Evolutionary conservation across 2,113 vertebrate genomes (phyloP).

Genomic region (Oceanites oceanicus): DNA sequence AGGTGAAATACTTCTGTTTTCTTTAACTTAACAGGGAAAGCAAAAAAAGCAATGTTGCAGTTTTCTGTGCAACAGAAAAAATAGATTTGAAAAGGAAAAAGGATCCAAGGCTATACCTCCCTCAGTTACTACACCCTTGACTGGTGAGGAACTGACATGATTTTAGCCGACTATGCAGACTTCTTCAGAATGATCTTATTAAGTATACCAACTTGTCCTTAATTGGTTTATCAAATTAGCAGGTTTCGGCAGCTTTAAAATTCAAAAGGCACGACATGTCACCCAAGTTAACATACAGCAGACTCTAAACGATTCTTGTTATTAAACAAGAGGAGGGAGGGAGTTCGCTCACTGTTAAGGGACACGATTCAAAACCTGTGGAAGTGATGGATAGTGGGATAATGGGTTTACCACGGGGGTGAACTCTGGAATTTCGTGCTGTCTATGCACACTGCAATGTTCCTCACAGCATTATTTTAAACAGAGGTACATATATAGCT

Average conservation of each 20-base stretch:
- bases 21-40: neutral
- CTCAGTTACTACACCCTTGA: conserved; percentile 49
- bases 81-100: neutral
- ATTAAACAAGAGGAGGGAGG: neutral
- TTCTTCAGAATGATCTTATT: conserved; percentile 62
- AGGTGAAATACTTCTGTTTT: neutral
- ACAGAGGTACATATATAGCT: neutral
- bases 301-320: neutral
- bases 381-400: neutral
- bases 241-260: conserved; percentile 67
- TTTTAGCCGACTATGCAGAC: conserved; percentile 30
- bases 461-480: neutral
- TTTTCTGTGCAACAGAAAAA: neutral
- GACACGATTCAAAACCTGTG: neutral
- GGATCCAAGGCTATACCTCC: neutral
- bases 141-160: neutral
- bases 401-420: neutral
- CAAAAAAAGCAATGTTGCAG: neutral
- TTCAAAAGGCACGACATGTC: conserved; percentile 62
- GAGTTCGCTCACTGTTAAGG: neutral
- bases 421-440: neutral
- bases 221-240: conserved; percentile 68
- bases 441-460: neutral
- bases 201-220: conserved; percentile 61
- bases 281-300: conserved; percentile 57